Percentiles rank a stretch among this genome's conserved stretches.
These are phyloP conservation scores for Ischnura elegans DNA, from an alignment of 2,888 invertebrate species.

Conservation along the genomic window DNA sequence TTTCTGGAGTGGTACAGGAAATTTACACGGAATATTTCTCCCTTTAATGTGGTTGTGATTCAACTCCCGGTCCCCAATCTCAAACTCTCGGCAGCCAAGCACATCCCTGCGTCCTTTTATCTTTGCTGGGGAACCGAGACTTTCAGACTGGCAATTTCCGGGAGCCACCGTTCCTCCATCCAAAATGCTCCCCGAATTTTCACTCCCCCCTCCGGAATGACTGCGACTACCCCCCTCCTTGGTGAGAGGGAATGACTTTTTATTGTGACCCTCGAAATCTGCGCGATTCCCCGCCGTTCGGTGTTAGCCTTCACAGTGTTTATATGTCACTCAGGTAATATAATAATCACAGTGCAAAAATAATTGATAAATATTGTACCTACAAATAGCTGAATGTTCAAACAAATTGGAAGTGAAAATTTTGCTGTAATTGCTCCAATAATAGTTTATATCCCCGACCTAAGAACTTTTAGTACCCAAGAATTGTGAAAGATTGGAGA, in stretches of 20 bases:
- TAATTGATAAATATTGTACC: too few relatives aligned
- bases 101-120: neutral
- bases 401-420: too few relatives aligned
- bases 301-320: too few relatives aligned
- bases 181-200: neutral
- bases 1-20: too few relatives aligned
- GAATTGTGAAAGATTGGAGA: too few relatives aligned
- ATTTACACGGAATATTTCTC: neutral
- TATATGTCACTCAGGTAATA: too few relatives aligned
- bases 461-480: too few relatives aligned
- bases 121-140: neutral
- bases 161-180: neutral
- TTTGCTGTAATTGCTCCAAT: too few relatives aligned
- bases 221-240: neutral
- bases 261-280: neutral
- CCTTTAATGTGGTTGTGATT: neutral
- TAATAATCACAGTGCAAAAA: too few relatives aligned
- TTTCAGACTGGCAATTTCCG: slow-evolving; percentile 32
- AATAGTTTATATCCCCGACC: too few relatives aligned
- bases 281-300: neutral
- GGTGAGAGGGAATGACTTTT: neutral
- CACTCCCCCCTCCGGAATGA: neutral
- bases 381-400: too few relatives aligned
- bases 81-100: neutral
- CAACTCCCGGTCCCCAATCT: neutral